phyloP scores from a whole-genome alignment of 2,797 vertebrate species.

The Catharus ustulatus region DNA sequence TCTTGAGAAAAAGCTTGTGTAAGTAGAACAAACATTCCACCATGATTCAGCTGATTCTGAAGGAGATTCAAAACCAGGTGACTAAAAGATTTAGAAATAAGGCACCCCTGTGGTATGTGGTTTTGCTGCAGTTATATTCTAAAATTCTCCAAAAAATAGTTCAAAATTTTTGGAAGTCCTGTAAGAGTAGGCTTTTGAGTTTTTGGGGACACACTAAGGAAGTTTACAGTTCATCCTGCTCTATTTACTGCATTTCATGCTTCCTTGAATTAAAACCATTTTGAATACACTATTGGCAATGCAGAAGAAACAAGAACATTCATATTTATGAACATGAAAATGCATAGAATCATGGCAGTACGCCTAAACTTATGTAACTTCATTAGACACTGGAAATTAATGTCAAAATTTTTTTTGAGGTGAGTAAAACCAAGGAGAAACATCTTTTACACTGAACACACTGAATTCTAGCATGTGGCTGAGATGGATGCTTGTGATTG shows the following conservation, averaged over 20 bases:
- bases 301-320: background rate
- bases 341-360: background rate
- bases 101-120: background rate
- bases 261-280: background rate
- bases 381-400: background rate
- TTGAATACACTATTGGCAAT: background rate
- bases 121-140: background rate
- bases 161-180: background rate
- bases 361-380: background rate
- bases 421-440: background rate
- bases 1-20: background rate
- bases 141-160: background rate
- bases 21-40: background rate
- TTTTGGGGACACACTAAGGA: background rate
- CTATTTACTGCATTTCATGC: background rate
- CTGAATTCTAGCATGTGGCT: background rate
- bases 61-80: background rate
- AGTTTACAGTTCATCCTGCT: background rate
- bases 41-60: background rate
- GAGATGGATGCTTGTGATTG: background rate
- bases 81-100: background rate
- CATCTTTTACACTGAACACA: background rate
- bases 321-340: background rate
- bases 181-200: background rate
- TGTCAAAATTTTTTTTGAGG: background rate